Percentiles rank a stretch among this genome's conserved stretches.
Conservation (phyloP, 2,113 vertebrate species). For the Pelecanus crispus region DNA sequence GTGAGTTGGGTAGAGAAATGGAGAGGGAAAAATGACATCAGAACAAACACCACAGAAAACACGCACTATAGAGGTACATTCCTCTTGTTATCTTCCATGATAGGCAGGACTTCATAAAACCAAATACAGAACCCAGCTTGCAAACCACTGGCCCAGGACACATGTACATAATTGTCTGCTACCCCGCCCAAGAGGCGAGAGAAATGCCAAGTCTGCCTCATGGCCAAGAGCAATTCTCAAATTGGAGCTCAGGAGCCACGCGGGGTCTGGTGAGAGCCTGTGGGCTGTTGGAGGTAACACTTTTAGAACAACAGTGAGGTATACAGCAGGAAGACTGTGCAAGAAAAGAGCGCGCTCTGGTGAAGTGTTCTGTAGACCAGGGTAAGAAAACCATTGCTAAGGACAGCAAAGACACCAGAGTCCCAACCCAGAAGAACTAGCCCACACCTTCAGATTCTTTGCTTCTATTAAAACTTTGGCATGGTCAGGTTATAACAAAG, state of each 20-base stretch:
- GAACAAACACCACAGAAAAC: background rate
- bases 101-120: background rate
- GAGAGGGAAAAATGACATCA: background rate
- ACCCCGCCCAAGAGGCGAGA: background rate
- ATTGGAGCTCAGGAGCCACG: background rate
- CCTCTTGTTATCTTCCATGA: background rate
- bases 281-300: background rate
- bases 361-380: background rate
- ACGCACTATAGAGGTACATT: background rate
- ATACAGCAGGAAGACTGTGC: background rate
- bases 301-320: background rate
- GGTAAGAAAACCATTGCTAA: background rate
- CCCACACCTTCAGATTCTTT: conserved; percentile 10
- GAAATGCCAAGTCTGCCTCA: background rate
- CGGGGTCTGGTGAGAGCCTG: background rate
- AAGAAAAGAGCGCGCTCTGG: background rate
- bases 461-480: conserved; percentile 23
- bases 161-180: background rate
- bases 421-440: background rate
- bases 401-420: background rate
- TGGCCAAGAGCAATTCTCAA: background rate
- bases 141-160: background rate
- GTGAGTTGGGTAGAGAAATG: background rate
- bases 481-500: conserved; percentile 76
- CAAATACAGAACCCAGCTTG: background rate